phyloP scores from a whole-genome alignment of 1,140 invertebrate species.

The Adelges cooleyi region DNA sequence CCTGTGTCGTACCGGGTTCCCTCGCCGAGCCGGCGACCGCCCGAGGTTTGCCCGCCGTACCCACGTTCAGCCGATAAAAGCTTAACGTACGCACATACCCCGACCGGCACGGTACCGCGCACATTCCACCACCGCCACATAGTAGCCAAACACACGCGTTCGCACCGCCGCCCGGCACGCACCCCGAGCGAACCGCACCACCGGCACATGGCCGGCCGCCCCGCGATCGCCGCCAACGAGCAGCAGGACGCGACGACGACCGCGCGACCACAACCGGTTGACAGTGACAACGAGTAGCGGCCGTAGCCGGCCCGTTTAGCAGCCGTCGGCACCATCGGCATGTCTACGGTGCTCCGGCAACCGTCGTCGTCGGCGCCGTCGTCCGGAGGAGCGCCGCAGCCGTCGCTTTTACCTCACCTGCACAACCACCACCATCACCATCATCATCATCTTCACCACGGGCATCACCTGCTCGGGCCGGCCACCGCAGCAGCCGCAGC shows the following conservation, averaged over 20 bases:
- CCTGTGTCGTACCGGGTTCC: not conserved
- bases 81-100: not conserved
- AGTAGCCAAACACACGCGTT: not conserved
- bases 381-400: constrained; percentile 30
- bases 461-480: constrained; percentile 38
- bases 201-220: not conserved
- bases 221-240: not conserved
- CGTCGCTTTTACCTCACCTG: constrained; percentile 30
- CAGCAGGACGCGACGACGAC: too few relatives aligned
- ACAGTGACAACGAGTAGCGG: too few relatives aligned
- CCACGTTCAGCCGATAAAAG: not conserved
- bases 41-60: not conserved
- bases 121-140: not conserved
- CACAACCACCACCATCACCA: constrained; percentile 35
- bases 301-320: not conserved
- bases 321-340: not conserved
- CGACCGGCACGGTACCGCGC: too few relatives aligned
- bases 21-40: not conserved
- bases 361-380: constrained; percentile 27
- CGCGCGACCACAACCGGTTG: too few relatives aligned
- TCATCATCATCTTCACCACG: constrained; percentile 34
- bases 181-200: not conserved
- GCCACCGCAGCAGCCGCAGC: constrained; percentile 31
- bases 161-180: not conserved
- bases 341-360: constrained; percentile 29